Evolutionary conservation across 2,888 invertebrate genomes (phyloP), one percentile per base, ranked within the genome.

Genomic region (Trisateles emortualis): DNA sequence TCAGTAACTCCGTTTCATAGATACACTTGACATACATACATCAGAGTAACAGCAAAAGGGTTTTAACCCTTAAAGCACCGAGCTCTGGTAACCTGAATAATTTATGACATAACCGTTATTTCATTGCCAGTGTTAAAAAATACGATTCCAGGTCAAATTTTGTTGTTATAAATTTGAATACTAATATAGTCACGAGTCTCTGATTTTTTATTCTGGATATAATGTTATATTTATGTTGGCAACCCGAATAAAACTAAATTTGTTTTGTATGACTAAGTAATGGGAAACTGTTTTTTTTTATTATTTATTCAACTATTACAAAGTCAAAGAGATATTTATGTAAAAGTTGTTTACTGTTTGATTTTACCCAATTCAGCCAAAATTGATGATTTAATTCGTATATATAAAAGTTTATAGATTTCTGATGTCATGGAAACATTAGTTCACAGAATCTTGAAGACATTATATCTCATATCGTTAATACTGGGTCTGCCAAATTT

Each of bases 171-270:
- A n/a, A n/a, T 57, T 42, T 60, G 46, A 54, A 44, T 64, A 36
- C 35, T 33, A 39, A 59, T 52, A 26, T 41, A 40, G 32, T 30
- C 19, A 19, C n/a, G 41, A 36, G 19, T 40, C 10, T 52, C 50
- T 36, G 46, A 49, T 48, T 66, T 52, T 49, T 40, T 29, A 55
- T 70, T 59, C 47, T 32, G 44, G 59, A 70, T 53, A 70, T 64
- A 52, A 71, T 60, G 68, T 64, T 59, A 59, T 56, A 52, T 55
- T 50, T 32, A 67, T 64, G 50, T 50, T 52, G 41, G 41, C 58
- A 48, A 69, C 55, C 52, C 26, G 51, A 53, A 69, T 47, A 39
- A 6, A 11, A 24, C 46, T 55, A 48, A 32, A 40, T 16, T 52
- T 33, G 19, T 49, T 35, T 17, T 14, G 59, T 48, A 56, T 67